Evolutionary conservation across 1,140 invertebrate species (phyloP).

Genomic region (Calliphora vicina): DNA sequence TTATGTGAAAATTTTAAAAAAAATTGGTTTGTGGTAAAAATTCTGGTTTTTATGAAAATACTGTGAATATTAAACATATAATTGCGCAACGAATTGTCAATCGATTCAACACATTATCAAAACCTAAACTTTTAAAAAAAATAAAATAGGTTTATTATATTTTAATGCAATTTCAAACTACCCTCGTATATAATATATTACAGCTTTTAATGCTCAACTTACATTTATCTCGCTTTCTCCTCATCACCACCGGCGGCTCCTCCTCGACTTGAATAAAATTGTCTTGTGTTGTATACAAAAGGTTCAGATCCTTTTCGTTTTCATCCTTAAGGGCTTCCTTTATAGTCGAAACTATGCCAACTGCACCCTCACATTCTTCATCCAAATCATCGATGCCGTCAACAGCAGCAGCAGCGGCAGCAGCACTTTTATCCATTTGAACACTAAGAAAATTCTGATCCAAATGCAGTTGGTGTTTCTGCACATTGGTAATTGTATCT

Average conservation of each 20-base stretch:
- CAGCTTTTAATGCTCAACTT: too few relatives aligned
- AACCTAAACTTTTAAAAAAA: too few relatives aligned
- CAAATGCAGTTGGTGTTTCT: not conserved
- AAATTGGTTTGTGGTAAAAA: too few relatives aligned
- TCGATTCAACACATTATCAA: too few relatives aligned
- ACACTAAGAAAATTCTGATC: not conserved
- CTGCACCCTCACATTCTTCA: conserved; percentile 22
- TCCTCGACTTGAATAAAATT: conserved; percentile 3
- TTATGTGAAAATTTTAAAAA: too few relatives aligned
- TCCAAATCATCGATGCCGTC: not conserved
- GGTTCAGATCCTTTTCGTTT: not conserved
- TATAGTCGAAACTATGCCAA: not conserved
- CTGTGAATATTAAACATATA: too few relatives aligned
- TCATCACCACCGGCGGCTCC: not conserved
- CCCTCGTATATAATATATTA: too few relatives aligned
- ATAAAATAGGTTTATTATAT: too few relatives aligned
- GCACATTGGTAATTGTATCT: not conserved
- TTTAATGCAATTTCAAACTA: too few relatives aligned
- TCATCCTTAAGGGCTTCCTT: not conserved
- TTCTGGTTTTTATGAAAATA: too few relatives aligned
- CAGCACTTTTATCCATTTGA: not conserved
- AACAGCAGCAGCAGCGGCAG: not conserved
- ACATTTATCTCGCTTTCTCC: conserved; percentile 40
- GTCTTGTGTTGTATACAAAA: not conserved
- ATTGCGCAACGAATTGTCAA: too few relatives aligned